phyloP scores from a whole-genome alignment of 2,797 vertebrate species.

The Typhlichthys eigenmanni region DNA sequence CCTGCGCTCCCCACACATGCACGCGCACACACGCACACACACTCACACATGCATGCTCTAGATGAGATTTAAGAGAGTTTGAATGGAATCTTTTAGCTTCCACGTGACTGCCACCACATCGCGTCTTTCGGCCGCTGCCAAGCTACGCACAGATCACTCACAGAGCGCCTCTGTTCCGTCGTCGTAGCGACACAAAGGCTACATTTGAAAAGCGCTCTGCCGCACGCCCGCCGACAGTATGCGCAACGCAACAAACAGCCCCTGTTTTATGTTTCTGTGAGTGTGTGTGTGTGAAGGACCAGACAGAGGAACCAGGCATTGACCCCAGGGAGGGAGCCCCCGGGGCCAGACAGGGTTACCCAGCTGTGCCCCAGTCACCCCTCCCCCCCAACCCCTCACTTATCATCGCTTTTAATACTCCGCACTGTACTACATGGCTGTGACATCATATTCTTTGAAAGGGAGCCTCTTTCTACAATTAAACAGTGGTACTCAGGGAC shows the following conservation, averaged over 20 bases:
- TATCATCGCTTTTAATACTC: slow-evolving; percentile 43
- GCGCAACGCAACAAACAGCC: slow-evolving; percentile 80
- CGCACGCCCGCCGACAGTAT: slow-evolving; percentile 69
- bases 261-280: slow-evolving; percentile 74
- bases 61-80: slow-evolving; percentile 66
- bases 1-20: slow-evolving; percentile 19
- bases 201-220: slow-evolving; percentile 80
- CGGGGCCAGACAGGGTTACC: slow-evolving; percentile 73
- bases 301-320: slow-evolving; percentile 79
- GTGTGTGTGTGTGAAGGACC: slow-evolving; percentile 50
- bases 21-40: slow-evolving; percentile 1
- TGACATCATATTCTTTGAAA: slow-evolving; percentile 60
- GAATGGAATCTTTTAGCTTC: slow-evolving; percentile 77
- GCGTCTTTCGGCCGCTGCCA: slow-evolving; percentile 68
- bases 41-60: slow-evolving; percentile 27
- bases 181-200: slow-evolving; percentile 79
- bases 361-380: slow-evolving; percentile 73
- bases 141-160: slow-evolving; percentile 61
- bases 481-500: slow-evolving; percentile 50
- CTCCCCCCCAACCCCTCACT: slow-evolving; percentile 35
- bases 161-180: slow-evolving; percentile 81
- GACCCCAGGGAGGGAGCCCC: slow-evolving; percentile 71
- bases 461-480: slow-evolving; percentile 45
- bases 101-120: slow-evolving; percentile 66
- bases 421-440: slow-evolving; percentile 40